Conservation (phyloP, 2,888 invertebrate genomes). For the Dasypolia templi region DNA sequence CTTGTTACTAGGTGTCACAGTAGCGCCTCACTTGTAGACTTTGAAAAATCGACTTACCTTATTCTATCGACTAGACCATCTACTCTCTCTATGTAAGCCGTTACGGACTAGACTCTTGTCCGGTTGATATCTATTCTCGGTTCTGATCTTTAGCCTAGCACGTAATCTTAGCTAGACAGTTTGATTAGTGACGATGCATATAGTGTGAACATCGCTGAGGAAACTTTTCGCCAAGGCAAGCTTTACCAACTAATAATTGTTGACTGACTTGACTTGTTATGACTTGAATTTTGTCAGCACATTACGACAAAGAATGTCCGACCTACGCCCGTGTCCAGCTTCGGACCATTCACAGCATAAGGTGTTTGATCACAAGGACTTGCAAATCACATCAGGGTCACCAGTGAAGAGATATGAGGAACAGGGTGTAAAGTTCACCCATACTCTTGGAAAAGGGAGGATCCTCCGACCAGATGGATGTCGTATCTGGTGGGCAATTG, state of each 20-base stretch:
- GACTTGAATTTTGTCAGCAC: no score
- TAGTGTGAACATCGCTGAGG: constrained; percentile 19
- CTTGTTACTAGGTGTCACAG: not conserved
- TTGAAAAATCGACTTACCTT: constrained; percentile 31
- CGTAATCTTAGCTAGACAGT: constrained; percentile 27
- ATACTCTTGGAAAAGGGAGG: no score
- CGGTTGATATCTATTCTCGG: constrained; percentile 35
- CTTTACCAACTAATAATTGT: not conserved
- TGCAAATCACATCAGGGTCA: no score
- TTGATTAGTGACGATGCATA: constrained; percentile 29
- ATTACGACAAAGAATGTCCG: no score
- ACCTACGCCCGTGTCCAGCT: no score
- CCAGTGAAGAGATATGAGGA: no score
- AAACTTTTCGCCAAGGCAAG: constrained; percentile 10
- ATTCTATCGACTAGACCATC: constrained; percentile 9
- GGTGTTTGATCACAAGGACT: no score
- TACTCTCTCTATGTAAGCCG: constrained; percentile 18
- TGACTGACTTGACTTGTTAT: not conserved
- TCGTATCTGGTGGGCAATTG: no score
- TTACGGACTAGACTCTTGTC: constrained; percentile 25
- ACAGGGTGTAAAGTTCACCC: no score
- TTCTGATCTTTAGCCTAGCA: constrained; percentile 46
- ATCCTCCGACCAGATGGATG: no score
- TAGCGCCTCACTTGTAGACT: constrained; percentile 3
- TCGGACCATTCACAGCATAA: no score